phyloP scores from a whole-genome alignment of 2,888 invertebrate species.

The Azorinus chamasolen region DNA sequence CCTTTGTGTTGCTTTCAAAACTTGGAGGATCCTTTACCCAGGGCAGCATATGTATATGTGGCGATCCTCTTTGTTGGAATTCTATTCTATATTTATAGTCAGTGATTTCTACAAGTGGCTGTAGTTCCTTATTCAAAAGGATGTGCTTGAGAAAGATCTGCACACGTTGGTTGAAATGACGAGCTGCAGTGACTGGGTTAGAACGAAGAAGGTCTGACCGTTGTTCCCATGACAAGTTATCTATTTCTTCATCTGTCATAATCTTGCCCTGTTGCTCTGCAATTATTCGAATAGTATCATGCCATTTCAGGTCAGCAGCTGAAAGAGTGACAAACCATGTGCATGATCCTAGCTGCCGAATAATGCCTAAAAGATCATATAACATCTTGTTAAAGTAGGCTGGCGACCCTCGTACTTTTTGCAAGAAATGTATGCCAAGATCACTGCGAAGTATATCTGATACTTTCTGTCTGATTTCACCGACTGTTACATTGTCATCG shows the following conservation, averaged over 20 bases:
- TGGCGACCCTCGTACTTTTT: constrained; percentile 62
- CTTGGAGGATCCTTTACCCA: constrained; percentile 64
- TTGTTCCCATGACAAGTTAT: constrained; percentile 49
- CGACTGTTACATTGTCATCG: constrained; percentile 41
- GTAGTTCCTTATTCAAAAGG: constrained; percentile 32
- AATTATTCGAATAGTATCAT: constrained; percentile 66
- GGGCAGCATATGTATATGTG: constrained; percentile 66
- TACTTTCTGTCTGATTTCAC: constrained; percentile 32
- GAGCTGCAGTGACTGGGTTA: constrained; percentile 69
- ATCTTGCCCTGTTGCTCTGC: constrained; percentile 46
- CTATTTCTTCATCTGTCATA: constrained; percentile 34
- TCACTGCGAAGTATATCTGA: constrained; percentile 35
- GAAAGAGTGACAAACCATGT: constrained; percentile 71
- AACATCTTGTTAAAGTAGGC: constrained; percentile 63
- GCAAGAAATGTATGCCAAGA: constrained; percentile 55
- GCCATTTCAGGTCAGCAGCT: constrained; percentile 72
- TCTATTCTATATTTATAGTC: constrained; percentile 69
- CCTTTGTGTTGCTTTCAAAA: constrained; percentile 42
- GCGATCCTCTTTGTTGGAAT: constrained; percentile 62
- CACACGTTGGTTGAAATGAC: constrained; percentile 68
- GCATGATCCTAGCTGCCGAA: constrained; percentile 70
- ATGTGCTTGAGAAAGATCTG: constrained; percentile 51
- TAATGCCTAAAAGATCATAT: constrained; percentile 69
- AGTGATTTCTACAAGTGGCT: constrained; percentile 57
- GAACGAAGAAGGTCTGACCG: constrained; percentile 46